Percentiles rank a stretch among this genome's conserved stretches.
Conservation (phyloP, 2,888 invertebrate species). For the Sicus ferrugineus region DNA sequence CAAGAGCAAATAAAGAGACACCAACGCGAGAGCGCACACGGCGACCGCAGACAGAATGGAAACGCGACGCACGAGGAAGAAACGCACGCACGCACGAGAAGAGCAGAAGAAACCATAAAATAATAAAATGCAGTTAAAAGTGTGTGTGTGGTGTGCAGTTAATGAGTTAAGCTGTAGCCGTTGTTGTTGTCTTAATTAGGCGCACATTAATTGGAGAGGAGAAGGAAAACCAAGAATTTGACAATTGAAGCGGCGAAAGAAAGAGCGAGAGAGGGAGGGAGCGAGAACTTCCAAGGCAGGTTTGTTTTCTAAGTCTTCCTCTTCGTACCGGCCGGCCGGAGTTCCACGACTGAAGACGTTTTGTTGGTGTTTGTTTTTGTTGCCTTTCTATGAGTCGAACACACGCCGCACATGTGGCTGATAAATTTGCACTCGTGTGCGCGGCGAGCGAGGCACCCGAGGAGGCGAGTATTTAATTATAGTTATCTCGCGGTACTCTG, state of each 20-base stretch:
- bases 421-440: no score
- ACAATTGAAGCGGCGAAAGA: no score
- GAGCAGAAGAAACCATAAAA: neutral
- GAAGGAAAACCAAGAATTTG: no score
- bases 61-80: neutral
- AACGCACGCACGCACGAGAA: neutral
- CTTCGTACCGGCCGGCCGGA: no score
- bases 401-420: no score
- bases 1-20: neutral
- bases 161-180: neutral
- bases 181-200: neutral
- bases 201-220: neutral
- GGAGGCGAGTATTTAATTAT: slow-evolving; percentile 21
- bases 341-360: no score
- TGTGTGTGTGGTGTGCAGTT: slow-evolving; percentile 5
- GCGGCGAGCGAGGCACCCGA: no score
- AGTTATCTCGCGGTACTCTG: slow-evolving; percentile 2
- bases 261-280: no score
- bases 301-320: no score
- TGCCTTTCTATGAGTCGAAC: no score
- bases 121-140: neutral
- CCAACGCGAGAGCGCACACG: neutral
- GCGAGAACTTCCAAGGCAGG: no score
- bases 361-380: no score
- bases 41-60: neutral